Conservation (phyloP, 2,113 vertebrate genomes). For the Chlamydotis undulata region DNA sequence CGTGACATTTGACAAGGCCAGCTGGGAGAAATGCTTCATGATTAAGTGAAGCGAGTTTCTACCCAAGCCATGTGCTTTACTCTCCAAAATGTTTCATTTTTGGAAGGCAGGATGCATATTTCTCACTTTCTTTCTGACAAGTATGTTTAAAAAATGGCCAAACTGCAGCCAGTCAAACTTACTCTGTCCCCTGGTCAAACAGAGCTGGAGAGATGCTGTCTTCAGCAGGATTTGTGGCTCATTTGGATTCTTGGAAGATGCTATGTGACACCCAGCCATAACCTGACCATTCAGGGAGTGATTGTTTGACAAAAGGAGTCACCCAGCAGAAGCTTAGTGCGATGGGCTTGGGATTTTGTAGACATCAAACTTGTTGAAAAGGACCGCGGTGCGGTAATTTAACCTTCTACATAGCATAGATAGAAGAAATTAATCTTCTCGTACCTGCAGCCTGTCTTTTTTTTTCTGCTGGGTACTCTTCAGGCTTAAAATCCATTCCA, state of each 20-base stretch:
- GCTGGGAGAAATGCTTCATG: slow-evolving; percentile 1
- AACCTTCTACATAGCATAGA: not conserved
- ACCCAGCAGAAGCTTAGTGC: not conserved
- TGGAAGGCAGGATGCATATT: not conserved
- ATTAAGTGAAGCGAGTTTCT: not conserved
- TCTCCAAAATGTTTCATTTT: not conserved
- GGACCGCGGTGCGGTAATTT: not conserved
- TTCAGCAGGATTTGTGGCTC: not conserved
- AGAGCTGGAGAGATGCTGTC: not conserved
- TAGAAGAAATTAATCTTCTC: not conserved
- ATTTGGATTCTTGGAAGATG: not conserved
- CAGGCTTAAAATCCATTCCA: not conserved
- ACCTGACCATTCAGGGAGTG: not conserved
- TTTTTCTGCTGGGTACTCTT: not conserved
- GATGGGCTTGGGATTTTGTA: not conserved
- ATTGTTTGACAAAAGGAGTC: not conserved
- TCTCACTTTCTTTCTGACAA: not conserved
- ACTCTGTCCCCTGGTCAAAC: not conserved
- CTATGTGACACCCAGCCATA: not conserved
- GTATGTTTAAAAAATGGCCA: not conserved
- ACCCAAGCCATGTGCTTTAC: not conserved
- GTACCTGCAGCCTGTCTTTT: not conserved
- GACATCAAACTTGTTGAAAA: not conserved
- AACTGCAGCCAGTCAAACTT: not conserved
- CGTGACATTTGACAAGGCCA: slow-evolving; percentile 25